phyloP scores from a whole-genome alignment of 2,888 invertebrate genomes.

The Panopea generosa region DNA sequence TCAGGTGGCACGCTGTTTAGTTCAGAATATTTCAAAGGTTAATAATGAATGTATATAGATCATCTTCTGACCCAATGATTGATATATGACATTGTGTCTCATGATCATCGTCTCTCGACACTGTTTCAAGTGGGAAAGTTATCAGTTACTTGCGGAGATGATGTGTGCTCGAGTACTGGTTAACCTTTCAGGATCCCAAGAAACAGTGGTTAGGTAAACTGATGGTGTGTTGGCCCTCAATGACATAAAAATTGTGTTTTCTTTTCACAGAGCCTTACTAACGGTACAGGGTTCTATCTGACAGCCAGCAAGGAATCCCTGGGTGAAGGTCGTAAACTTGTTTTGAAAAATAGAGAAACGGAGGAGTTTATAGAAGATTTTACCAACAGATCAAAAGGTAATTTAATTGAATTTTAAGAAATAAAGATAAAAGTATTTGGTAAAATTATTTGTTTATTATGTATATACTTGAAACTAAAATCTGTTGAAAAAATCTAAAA shows the following conservation, averaged over 20 bases:
- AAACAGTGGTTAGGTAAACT: too few relatives aligned
- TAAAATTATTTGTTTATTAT: not conserved
- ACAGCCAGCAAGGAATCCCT: constrained; percentile 74
- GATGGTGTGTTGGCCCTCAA: too few relatives aligned
- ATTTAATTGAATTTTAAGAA: not conserved
- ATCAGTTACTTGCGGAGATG: too few relatives aligned
- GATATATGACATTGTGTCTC: too few relatives aligned
- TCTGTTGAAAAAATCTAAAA: not conserved
- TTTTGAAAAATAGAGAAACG: constrained; percentile 77
- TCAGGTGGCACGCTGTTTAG: too few relatives aligned
- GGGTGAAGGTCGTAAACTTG: constrained; percentile 78
- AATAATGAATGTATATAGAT: too few relatives aligned
- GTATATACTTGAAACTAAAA: not conserved
- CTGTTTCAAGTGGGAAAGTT: too few relatives aligned
- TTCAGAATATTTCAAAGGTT: too few relatives aligned
- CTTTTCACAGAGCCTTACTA: constrained; percentile 79
- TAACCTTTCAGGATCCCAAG: too few relatives aligned
- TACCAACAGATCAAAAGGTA: constrained; percentile 78
- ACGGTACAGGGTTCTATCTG: constrained; percentile 83
- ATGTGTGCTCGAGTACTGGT: too few relatives aligned
- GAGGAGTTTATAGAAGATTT: constrained; percentile 83
- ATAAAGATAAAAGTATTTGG: not conserved
- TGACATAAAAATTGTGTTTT: not conserved
- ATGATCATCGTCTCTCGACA: too few relatives aligned
- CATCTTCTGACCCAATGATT: too few relatives aligned